A percentile compares a stretch with the other conserved stretches of the same genome.
Evolutionary conservation across 2,888 invertebrate species (phyloP).

Genomic region (Orchesella flavescens): DNA sequence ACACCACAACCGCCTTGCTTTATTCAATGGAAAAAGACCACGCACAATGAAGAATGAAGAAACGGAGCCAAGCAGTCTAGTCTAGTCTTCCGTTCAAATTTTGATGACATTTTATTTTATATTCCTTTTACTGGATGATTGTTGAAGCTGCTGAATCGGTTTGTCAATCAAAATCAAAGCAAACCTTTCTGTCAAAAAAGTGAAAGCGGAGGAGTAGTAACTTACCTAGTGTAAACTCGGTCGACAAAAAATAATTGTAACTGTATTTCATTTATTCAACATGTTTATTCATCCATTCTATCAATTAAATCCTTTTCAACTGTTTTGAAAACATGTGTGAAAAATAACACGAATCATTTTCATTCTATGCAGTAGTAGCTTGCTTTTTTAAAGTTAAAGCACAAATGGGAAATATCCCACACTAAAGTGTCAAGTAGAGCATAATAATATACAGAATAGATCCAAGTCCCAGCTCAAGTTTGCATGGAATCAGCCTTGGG

Average conservation of each 20-base stretch:
- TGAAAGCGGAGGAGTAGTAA: constrained; percentile 1
- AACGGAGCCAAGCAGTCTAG: constrained; percentile 29
- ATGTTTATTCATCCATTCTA: too few species aligned
- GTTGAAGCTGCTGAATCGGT: too few species aligned
- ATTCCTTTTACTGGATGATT: too few species aligned
- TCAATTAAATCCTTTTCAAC: too few species aligned
- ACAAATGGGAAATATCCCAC: constrained; percentile 56
- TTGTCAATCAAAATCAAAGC: not conserved
- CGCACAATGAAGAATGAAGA: not conserved
- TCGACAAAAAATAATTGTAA: not conserved
- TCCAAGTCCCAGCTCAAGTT: constrained; percentile 3
- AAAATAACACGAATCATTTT: constrained; percentile 36
- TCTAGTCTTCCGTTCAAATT: not conserved
- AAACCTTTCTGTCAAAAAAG: not conserved
- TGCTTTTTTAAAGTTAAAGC: too few species aligned
- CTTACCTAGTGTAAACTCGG: not conserved
- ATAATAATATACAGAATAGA: too few species aligned
- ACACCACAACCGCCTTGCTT: constrained; percentile 6
- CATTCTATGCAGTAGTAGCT: too few species aligned
- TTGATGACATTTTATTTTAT: not conserved
- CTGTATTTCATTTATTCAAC: too few species aligned
- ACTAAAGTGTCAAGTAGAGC: constrained; percentile 48
- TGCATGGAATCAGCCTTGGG: not conserved
- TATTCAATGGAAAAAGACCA: not conserved
- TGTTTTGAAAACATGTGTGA: constrained; percentile 23